phyloP scores from a whole-genome alignment of 2,888 invertebrate species.

The Amphipyra berbera region DNA sequence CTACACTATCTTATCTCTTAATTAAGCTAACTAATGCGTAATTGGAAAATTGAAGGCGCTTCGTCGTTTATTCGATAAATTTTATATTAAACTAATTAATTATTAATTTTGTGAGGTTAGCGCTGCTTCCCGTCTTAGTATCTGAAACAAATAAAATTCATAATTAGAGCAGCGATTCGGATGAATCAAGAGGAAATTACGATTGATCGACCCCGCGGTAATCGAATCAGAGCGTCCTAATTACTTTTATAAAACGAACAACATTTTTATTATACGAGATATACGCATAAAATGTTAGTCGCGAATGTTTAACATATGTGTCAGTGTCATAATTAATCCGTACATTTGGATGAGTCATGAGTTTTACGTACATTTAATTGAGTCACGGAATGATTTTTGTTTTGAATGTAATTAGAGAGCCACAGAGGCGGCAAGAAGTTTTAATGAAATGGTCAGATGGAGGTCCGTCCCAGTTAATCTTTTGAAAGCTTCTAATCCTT shows the following conservation, averaged over 20 bases:
- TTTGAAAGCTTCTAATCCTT: conserved; percentile 80
- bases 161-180: conserved; percentile 67
- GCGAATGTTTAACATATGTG: conserved; percentile 13
- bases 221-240: conserved; percentile 68
- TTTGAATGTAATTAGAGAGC: conserved; percentile 72
- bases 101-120: conserved; percentile 66
- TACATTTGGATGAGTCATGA: conserved; percentile 46
- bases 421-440: conserved; percentile 67
- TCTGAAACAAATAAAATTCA: conserved; percentile 83
- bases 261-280: conserved; percentile 16
- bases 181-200: conserved; percentile 69
- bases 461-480: conserved; percentile 78
- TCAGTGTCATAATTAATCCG: conserved; percentile 44
- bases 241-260: conserved; percentile 65
- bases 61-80: conserved; percentile 77
- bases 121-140: conserved; percentile 71
- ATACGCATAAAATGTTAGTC: conserved; percentile 1
- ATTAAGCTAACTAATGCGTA: conserved; percentile 73
- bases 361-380: conserved; percentile 62
- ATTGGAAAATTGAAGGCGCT: conserved; percentile 85
- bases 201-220: conserved; percentile 69
- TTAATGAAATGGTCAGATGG: conserved; percentile 79
- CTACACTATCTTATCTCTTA: conserved; percentile 69
- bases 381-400: conserved; percentile 74
- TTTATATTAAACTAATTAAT: conserved; percentile 64